Evolutionary conservation across 2,113 vertebrate species (phyloP).

Genomic region (Chitala chitala): DNA sequence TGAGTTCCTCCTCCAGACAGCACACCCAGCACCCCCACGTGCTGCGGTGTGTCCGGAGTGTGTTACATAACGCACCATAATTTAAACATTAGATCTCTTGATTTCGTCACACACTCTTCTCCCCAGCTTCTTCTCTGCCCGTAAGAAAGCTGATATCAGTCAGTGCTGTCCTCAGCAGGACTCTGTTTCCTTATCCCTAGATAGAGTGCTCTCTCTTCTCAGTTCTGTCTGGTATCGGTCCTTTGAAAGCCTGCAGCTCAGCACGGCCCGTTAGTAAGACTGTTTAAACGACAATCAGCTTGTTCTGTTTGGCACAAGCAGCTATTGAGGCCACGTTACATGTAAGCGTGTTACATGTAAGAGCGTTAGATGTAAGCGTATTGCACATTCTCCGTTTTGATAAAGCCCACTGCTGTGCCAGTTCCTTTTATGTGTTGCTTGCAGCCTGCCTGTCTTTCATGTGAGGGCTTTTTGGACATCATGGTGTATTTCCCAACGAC

Average conservation of each 20-base stretch:
- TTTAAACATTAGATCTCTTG: constrained; percentile 13
- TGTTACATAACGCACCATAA: constrained; percentile 11
- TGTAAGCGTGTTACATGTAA: background rate
- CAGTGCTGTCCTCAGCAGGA: background rate
- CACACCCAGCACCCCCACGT: background rate
- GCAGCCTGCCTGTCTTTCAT: too few relatives aligned
- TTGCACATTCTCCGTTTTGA: too few relatives aligned
- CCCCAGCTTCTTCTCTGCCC: background rate
- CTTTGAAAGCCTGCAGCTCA: background rate
- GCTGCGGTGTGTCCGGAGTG: background rate
- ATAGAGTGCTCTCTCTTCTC: background rate
- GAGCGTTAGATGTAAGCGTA: too few relatives aligned
- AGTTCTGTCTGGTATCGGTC: background rate
- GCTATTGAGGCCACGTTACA: background rate
- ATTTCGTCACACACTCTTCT: background rate
- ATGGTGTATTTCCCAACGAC: too few relatives aligned
- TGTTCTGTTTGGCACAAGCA: background rate
- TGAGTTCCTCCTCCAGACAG: background rate
- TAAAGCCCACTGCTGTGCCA: too few relatives aligned
- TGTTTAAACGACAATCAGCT: too few relatives aligned
- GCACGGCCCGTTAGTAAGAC: background rate
- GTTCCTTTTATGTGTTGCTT: too few relatives aligned
- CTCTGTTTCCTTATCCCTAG: background rate
- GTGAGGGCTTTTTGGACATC: too few relatives aligned
- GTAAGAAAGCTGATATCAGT: background rate